Percentiles rank a stretch among this genome's conserved stretches.
Conservation (phyloP, 2,888 invertebrate species). For the Bellardia pandia region DNA sequence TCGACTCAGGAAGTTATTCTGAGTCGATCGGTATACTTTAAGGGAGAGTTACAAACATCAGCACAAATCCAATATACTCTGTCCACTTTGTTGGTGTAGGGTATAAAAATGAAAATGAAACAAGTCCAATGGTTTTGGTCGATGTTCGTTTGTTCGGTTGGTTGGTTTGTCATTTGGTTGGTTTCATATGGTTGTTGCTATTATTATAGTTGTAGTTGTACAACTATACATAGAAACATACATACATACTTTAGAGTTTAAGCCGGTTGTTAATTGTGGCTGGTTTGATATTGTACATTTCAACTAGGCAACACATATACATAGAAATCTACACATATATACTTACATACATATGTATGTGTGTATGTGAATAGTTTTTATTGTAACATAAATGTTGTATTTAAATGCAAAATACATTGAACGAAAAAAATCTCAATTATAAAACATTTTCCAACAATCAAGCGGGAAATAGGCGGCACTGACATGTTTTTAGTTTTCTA, state of each 20-base stretch:
- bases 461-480: slow-evolving; percentile 69
- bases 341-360: neutral
- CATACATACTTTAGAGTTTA: neutral
- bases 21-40: no score
- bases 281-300: slow-evolving; percentile 29
- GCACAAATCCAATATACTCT: no score
- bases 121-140: slow-evolving; percentile 51
- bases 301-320: neutral
- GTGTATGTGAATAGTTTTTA: neutral
- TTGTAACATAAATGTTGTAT: slow-evolving; percentile 29
- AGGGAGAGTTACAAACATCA: no score
- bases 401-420: slow-evolving; percentile 19
- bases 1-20: no score
- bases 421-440: slow-evolving; percentile 23
- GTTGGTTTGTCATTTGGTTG: slow-evolving; percentile 64
- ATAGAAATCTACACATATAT: slow-evolving; percentile 16
- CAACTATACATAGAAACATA: no score
- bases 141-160: slow-evolving; percentile 56
- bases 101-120: slow-evolving; percentile 2
- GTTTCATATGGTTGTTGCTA: slow-evolving; percentile 33
- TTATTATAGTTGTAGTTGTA: slow-evolving; percentile 7
- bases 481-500: slow-evolving; percentile 26
- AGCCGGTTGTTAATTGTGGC: slow-evolving; percentile 67
- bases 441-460: slow-evolving; percentile 49
- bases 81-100: no score